A percentile compares a stretch with the other conserved stretches of the same genome.
These are phyloP conservation scores for Leptinotarsa haldemani DNA, from an alignment of 2,888 invertebrate species.

Conservation along the genomic window DNA sequence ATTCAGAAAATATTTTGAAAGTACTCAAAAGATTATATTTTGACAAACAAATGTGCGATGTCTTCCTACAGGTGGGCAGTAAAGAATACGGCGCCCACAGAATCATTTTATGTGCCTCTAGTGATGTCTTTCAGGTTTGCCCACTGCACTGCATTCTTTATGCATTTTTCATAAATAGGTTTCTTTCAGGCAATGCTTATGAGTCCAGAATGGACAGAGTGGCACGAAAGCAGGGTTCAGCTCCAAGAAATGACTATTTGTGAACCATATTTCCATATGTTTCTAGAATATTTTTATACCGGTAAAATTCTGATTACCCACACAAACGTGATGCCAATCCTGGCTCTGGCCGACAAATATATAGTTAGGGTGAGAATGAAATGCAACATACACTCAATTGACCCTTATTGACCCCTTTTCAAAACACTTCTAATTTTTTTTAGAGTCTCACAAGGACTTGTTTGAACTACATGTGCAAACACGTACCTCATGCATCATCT, in stretches of 20 bases:
- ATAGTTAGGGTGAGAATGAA: conserved; percentile 80
- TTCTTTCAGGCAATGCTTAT: conserved; percentile 86
- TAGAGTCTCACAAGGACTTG: conserved; percentile 87
- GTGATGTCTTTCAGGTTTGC: conserved; percentile 92
- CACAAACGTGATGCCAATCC: conserved; percentile 85
- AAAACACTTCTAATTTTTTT: conserved; percentile 37
- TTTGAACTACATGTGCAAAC: conserved; percentile 87
- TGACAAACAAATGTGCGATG: conserved; percentile 90
- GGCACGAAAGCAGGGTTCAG: conserved; percentile 84
- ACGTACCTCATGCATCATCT: conserved; percentile 85
- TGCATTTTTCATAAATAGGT: not conserved
- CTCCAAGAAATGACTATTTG: conserved; percentile 89
- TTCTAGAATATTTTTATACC: conserved; percentile 88
- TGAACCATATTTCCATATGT: conserved; percentile 86
- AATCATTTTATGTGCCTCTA: conserved; percentile 91
- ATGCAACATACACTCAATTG: not conserved
- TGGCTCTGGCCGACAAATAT: conserved; percentile 94
- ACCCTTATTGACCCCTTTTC: too few relatives aligned
- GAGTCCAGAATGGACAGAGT: conserved; percentile 94
- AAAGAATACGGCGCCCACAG: conserved; percentile 88
- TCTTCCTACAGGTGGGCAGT: conserved; percentile 85
- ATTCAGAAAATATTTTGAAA: conserved; percentile 82
- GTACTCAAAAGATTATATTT: conserved; percentile 87
- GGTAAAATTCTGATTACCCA: conserved; percentile 89
- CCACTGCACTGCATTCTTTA: not conserved